Evolutionary conservation across 2,113 vertebrate genomes (phyloP).

Genomic region (Oryzias curvinotus): DNA sequence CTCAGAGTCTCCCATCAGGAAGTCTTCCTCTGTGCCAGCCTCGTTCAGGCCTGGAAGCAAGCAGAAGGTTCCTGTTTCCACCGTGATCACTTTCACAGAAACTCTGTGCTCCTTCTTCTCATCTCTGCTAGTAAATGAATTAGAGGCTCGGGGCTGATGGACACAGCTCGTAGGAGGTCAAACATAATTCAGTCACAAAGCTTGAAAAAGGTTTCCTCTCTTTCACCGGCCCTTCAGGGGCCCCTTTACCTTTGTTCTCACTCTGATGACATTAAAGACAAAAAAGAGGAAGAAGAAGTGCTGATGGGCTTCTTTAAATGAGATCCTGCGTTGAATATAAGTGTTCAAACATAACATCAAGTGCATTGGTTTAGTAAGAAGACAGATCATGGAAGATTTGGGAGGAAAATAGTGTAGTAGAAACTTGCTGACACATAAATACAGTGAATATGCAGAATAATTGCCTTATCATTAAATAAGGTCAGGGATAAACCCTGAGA

Average conservation of each 20-base stretch:
- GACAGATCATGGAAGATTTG: too few relatives aligned
- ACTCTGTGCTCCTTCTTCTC: conserved; percentile 33
- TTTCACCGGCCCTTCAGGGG: conserved; percentile 38
- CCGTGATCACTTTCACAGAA: conserved; percentile 40
- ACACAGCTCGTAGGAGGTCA: conserved; percentile 25
- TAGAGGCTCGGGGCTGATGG: conserved; percentile 22
- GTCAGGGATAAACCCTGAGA: too few relatives aligned
- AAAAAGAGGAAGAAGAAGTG: conserved; percentile 24
- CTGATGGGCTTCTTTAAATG: conserved; percentile 7
- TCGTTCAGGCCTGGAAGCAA: conserved; percentile 43
- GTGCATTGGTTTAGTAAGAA: too few relatives aligned
- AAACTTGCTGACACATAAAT: too few relatives aligned
- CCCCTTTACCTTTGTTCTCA: conserved; percentile 34
- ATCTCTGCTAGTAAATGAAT: conserved; percentile 42
- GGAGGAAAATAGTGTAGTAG: too few relatives aligned
- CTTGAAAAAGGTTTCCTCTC: conserved; percentile 9
- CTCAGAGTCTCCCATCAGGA: conserved; percentile 35
- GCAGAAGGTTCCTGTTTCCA: conserved; percentile 15
- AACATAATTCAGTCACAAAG: conserved; percentile 38
- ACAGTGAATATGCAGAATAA: too few relatives aligned
- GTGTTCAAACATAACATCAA: too few relatives aligned
- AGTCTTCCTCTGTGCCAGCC: conserved; percentile 48
- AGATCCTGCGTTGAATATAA: too few relatives aligned
- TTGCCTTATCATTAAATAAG: too few relatives aligned
- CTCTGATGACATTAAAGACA: conserved; percentile 25